Evolutionary conservation across 2,888 invertebrate genomes (phyloP).

Genomic region (Tetragnatha montana): DNA sequence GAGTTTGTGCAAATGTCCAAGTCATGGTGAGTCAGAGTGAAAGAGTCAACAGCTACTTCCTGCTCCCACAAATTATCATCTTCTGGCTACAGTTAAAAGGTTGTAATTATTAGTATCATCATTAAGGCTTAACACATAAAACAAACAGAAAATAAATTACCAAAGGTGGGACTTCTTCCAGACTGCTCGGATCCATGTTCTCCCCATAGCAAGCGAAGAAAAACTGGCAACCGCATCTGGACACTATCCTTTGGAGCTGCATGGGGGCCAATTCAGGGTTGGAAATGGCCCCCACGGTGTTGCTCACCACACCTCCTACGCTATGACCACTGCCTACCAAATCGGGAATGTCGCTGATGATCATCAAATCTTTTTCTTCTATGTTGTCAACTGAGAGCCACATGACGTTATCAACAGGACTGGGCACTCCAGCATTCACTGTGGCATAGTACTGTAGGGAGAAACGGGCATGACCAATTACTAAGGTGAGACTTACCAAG

Average conservation of each 20-base stretch:
- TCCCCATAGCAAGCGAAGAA: constrained; percentile 97
- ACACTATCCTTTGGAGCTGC: constrained; percentile 96
- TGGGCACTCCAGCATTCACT: constrained; percentile 82
- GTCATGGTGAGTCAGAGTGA: constrained; percentile 98
- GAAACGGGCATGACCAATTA: background rate
- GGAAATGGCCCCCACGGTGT: constrained; percentile 83
- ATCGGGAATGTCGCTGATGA: constrained; percentile 87
- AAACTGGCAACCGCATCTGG: constrained; percentile 97
- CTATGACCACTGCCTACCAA: constrained; percentile 96
- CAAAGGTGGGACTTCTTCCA: constrained; percentile 80
- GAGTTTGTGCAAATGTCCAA: constrained; percentile 79
- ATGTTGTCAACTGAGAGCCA: constrained; percentile 97
- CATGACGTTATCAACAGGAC: constrained; percentile 81
- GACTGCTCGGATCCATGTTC: constrained; percentile 82
- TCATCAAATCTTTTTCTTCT: constrained; percentile 83
- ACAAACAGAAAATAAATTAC: constrained; percentile 53
- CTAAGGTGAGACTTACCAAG: background rate
- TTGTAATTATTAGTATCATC: background rate
- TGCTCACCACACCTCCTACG: constrained; percentile 96
- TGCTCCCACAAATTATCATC: constrained; percentile 84
- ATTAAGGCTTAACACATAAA: too few relatives aligned
- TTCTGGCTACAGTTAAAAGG: constrained; percentile 73
- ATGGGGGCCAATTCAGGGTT: constrained; percentile 72
- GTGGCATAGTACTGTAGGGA: constrained; percentile 92
- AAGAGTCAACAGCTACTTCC: constrained; percentile 94